Base-by-base conservation (phyloP, 2,888 invertebrate genomes). In the Chaitophorus viminalis region DNA sequence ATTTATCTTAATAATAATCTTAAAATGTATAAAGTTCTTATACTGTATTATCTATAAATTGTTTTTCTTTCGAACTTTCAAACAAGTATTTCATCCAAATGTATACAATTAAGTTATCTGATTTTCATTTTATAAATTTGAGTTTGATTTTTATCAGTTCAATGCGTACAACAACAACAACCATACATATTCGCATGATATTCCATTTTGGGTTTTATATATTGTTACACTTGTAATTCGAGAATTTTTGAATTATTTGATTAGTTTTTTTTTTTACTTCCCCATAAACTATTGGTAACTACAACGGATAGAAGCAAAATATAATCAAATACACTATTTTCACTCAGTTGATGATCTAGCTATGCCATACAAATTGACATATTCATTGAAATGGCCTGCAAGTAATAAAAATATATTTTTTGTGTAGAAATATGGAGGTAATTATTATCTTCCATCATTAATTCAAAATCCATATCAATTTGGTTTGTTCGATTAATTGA, bases 11-110 rank as follows among this genome's bases (percentile, higher is more conserved):
- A 36, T n/a, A 36, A 29, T 29, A 54, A 82, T 82, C 82, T 82
- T 25, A 70, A 39, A 82, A 52, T 46, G 33, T 52, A 72, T 9
- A 54, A 33, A 72, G 72, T 82, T 72, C 3, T 74, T n/a, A n/a
- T 54, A 11, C 36, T n/a, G 36, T 21, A 74, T 54, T 82, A 36
- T 82, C 54, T 82, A 52, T 18, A 75, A 39, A 75, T 29, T 75
- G 74, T 83, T 60, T 82, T 74, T 74, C 82, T 82, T 54, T 75
- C 14, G 25, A 83, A 83, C 54, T 82, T 82, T 82, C 54, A 5
- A 21, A 39, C 60, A 39, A 33, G 72, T 72, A 82, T 75, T 39
- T 75, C 83, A 54, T 75, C 29, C 39, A 21, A 75, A 75, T 39
- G 36, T 60, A 75, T 76, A 82, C 36, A 54, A 82, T 83, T 54